A percentile compares a stretch with the other conserved stretches of the same genome.
Conservation (phyloP, 2,113 vertebrate species). For the Phalacrocorax pelagicus region DNA sequence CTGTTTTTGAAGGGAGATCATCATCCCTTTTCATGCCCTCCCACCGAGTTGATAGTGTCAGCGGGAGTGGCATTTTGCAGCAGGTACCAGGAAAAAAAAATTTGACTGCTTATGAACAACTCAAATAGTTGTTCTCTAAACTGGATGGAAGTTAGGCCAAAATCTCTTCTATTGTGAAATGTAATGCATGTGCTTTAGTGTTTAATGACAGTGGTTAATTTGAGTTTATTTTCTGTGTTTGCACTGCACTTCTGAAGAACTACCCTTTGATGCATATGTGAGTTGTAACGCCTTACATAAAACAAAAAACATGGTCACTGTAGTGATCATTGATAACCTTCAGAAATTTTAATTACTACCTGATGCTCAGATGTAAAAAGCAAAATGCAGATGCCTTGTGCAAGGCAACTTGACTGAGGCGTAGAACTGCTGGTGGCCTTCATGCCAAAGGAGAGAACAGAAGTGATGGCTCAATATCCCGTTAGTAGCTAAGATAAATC, state of each 20-base stretch:
- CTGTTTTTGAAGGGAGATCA: neutral
- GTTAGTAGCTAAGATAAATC: neutral
- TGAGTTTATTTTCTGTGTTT: neutral
- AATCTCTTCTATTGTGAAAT: neutral
- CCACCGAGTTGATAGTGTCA: neutral
- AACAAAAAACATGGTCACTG: neutral
- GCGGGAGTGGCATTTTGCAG: neutral
- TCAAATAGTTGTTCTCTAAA: neutral
- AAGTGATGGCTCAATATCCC: neutral
- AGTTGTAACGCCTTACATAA: neutral
- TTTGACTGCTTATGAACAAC: neutral
- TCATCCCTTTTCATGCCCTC: neutral
- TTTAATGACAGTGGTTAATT: neutral
- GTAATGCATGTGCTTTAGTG: rapidly evolving
- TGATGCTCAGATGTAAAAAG: neutral
- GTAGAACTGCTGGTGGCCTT: neutral
- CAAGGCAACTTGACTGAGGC: neutral
- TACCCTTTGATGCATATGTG: neutral
- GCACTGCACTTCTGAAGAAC: neutral
- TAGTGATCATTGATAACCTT: neutral
- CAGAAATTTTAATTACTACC: neutral
- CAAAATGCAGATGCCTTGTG: neutral
- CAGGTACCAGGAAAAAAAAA: neutral
- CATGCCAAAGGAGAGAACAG: neutral
- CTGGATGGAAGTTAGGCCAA: neutral